Evolutionary conservation across 2,888 invertebrate genomes (phyloP), one percentile per base, ranked within the genome.

Genomic region (Pyrocoelia pectoralis): DNA sequence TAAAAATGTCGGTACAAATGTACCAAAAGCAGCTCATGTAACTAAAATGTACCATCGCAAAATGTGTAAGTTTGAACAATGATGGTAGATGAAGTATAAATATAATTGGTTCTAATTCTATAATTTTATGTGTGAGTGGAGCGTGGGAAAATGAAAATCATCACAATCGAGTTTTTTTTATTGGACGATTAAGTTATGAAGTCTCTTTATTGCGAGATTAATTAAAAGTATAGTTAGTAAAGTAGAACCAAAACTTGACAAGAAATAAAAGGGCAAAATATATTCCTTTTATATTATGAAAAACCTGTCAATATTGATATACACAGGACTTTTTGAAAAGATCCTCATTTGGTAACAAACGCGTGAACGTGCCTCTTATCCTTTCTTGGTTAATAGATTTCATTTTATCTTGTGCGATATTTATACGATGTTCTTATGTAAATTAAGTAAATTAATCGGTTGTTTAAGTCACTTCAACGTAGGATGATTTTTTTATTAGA

Each of bases 401-500:
- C 72, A 68, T 73, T 71, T 72, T 71, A 73, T 74, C 74, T 71
- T 68, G 73, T 73, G 72, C 72, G 74, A 73, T 74, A 71, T 74
- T 64, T 64, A 64, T 64, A 53, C 60, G 56, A 73, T 74, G 74
- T 72, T 74, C 75, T 74, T 75, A 76, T 76, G 74, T 71, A 75
- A 74, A 74, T 75, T 75, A 70, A 65, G 71, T 72, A 74, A 59
- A 74, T 75, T 75, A 75, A 74, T 75, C 70, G 71, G 69, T 69
- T 71, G 70, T 70, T 66, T 67, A 68, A 68, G 68, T 70, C 69
- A 68, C 65, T 51, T 57, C 65, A 63, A 73, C 72, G 74, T 73
- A 69, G 74, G 74, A 68, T 70, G 69, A 52, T 56, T 70, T 73
- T 71, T 24, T 66, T 68, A 59, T 61, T 70, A 69, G 71, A 68